Base-by-base conservation (phyloP, 2,113 vertebrate genomes). In the Thomomys bottae region DNA sequence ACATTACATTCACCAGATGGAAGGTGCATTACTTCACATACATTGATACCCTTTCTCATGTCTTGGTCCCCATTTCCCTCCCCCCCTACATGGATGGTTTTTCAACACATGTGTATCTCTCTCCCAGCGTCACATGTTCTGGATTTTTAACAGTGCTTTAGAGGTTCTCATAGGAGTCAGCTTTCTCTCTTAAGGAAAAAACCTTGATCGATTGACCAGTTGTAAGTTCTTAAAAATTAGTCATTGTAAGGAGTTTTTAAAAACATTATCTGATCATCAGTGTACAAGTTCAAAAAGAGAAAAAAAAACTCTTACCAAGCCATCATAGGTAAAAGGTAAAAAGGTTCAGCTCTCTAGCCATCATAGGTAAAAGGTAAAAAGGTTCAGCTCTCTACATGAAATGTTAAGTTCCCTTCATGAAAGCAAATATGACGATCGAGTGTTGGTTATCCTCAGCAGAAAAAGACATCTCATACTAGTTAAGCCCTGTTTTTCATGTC, bases 301-400 rank as follows among this genome's bases (percentile, higher is more conserved):
- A 68, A 28, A 73, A 70, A 87, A 80, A 73, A 23, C 28, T 61
- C 57, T 21, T 40, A 68, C 8, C n/a, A 83, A 61, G 23, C 54
- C 59, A 36, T 45, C 18, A 32, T 86, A 59, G 54, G 45, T 61
- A 28, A 84, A 17, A 40, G 38, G 81, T 42, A 49, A 93, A 94
- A 87, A 30, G 59, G 34, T 66, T 84, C 72, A 91, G 36, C 71
- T 89, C 49, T 92, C 70, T 67, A 45, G n/a, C n/a, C n/a, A n/a
- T n/a, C n/a, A n/a, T n/a, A n/a, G n/a, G n/a, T n/a, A 28, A 84
- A 17, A 40, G 38, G 81, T 42, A 49, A 93, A 94, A 87, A 30
- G 59, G 34, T 66, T 84, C 72, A 91, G 36, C 71, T 89, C 49
- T 92, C 70, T 67, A 45, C 49, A 90, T 21, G 49, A 94, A 87